Evolutionary conservation across 1,140 invertebrate genomes (phyloP).

Genomic region (Camponotus vicinus): DNA sequence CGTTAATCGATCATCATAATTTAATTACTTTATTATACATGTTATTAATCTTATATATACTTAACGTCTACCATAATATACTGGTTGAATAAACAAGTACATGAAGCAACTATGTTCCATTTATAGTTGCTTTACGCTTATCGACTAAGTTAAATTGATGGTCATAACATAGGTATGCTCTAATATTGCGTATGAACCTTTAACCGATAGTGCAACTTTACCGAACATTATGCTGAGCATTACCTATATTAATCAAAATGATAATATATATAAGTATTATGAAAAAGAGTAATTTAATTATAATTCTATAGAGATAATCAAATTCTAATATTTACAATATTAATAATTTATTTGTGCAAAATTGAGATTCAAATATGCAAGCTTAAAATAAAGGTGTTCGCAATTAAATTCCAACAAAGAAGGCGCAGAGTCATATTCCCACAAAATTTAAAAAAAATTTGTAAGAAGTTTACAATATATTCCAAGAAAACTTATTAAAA

Average conservation of each 20-base stretch:
- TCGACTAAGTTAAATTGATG: slow-evolving; percentile 49
- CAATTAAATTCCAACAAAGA: neutral
- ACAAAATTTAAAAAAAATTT: neutral
- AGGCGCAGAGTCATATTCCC: neutral
- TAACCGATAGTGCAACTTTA: slow-evolving; percentile 21
- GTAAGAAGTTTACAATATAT: neutral
- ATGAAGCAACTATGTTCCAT: slow-evolving; percentile 27
- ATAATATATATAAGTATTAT: neutral
- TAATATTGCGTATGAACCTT: slow-evolving; percentile 24
- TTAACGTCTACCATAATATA: neutral
- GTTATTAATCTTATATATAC: slow-evolving; percentile 23
- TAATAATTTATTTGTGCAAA: too few species aligned
- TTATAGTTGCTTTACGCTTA: slow-evolving; percentile 49
- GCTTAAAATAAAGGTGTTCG: neutral
- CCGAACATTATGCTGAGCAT: neutral
- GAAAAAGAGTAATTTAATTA: neutral
- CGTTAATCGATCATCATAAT: neutral
- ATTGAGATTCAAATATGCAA: neutral
- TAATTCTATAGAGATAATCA: neutral
- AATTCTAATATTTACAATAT: neutral
- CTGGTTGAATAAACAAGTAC: neutral
- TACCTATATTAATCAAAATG: neutral
- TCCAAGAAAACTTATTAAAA: neutral
- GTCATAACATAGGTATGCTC: neutral
- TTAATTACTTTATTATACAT: neutral